phyloP scores from a whole-genome alignment of 23 tunicate species.

The Phallusia fumigata region DNA sequence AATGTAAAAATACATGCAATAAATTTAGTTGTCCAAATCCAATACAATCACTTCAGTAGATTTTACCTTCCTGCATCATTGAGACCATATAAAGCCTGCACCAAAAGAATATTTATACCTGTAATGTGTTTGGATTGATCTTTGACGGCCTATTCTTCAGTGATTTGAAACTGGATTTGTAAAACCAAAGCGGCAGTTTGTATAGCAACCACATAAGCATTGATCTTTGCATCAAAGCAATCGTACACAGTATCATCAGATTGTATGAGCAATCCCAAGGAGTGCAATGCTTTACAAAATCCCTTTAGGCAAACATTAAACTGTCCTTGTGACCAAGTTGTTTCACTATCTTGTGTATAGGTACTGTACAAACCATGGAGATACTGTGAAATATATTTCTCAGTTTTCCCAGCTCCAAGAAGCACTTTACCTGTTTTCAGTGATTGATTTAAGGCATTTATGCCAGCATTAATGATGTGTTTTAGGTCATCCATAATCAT shows the following conservation, averaged over 20 bases:
- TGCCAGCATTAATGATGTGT: slow-evolving; percentile 20
- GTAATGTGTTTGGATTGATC: too few species aligned
- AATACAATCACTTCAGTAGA: too few species aligned
- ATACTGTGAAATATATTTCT: slow-evolving; percentile 12
- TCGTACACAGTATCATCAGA: slow-evolving; percentile 7
- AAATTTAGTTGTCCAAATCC: too few species aligned
- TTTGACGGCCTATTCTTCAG: neutral
- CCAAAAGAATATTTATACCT: too few species aligned
- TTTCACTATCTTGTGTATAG: too few species aligned
- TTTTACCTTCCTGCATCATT: too few species aligned
- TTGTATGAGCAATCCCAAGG: neutral
- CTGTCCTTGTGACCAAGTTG: slow-evolving; percentile 21
- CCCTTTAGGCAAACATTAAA: slow-evolving; percentile 12
- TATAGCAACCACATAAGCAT: slow-evolving; percentile 40
- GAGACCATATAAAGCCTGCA: too few species aligned
- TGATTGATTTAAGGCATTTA: slow-evolving; percentile 17
- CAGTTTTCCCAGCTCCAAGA: slow-evolving; percentile 22
- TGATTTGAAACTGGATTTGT: slow-evolving; percentile 36
- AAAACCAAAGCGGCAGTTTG: slow-evolving; percentile 36
- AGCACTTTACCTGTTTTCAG: slow-evolving; percentile 8
- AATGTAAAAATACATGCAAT: too few species aligned
- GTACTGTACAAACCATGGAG: neutral
- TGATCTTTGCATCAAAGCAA: slow-evolving; percentile 36
- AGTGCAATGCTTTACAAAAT: slow-evolving; percentile 17
- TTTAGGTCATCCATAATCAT: slow-evolving; percentile 11